A percentile compares a stretch with the other conserved stretches of the same genome.
Evolutionary conservation across 2,888 invertebrate species (phyloP).

Genomic region (Drosophila antonietae): DNA sequence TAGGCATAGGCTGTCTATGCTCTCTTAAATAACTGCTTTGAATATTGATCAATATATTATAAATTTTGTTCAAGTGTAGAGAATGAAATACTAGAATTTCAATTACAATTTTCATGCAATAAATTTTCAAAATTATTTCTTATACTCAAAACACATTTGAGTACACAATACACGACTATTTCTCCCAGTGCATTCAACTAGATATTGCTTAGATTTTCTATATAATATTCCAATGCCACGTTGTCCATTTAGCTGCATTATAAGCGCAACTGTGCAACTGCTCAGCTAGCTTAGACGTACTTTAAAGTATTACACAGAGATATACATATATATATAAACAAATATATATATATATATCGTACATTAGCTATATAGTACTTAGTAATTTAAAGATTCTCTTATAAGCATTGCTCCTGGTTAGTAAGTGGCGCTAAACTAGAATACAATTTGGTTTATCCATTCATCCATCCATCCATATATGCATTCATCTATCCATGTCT

Average conservation of each 20-base stretch:
- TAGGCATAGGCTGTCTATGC: no score
- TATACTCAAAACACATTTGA: neutral
- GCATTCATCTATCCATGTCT: neutral
- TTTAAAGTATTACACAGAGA: constrained; percentile 30
- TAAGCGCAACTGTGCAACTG: constrained; percentile 30
- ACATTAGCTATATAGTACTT: constrained; percentile 45
- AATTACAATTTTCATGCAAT: neutral
- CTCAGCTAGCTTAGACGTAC: constrained; percentile 46
- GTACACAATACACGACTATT: neutral
- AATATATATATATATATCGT: constrained; percentile 37
- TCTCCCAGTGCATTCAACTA: constrained; percentile 3
- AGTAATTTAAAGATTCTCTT: constrained; percentile 32
- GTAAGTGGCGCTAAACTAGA: constrained; percentile 59
- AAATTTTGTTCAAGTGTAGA: no score
- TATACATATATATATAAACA: constrained; percentile 14
- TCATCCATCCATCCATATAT: neutral
- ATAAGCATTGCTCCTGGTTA: constrained; percentile 29
- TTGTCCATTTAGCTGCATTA: constrained; percentile 28
- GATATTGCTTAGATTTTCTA: neutral
- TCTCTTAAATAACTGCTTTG: no score
- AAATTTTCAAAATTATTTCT: neutral
- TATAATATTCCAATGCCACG: constrained; percentile 32
- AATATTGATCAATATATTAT: no score
- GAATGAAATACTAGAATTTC: no score
- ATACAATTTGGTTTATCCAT: constrained; percentile 66